Evolutionary conservation across 2,113 vertebrate species (phyloP).

Genomic region (Amphiprion ocellaris): DNA sequence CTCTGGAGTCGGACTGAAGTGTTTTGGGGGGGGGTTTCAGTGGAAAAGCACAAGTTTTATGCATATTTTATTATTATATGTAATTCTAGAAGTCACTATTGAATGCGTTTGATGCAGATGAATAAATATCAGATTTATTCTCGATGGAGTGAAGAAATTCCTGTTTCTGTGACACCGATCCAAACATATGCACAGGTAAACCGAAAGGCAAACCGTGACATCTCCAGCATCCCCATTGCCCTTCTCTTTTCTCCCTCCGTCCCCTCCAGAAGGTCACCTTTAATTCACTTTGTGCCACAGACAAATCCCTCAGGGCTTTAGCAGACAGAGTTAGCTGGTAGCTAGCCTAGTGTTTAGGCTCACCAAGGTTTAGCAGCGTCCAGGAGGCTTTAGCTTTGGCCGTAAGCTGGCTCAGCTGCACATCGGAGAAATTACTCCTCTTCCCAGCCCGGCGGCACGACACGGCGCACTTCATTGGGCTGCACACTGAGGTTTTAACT

Average conservation of each 20-base stretch:
- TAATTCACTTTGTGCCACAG: constrained; percentile 81
- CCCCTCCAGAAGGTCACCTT: constrained; percentile 75
- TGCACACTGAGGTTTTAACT: constrained; percentile 75
- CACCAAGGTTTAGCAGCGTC: constrained; percentile 75
- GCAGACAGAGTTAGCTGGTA: constrained; percentile 76
- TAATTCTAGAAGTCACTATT: background rate
- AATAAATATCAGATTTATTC: background rate
- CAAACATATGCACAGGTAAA: constrained; percentile 14
- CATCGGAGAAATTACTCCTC: constrained; percentile 84
- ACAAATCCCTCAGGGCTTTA: constrained; percentile 77
- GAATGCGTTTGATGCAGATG: background rate
- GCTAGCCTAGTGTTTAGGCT: constrained; percentile 75
- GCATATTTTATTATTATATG: background rate
- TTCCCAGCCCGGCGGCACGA: constrained; percentile 59
- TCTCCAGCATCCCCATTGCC: constrained; percentile 36
- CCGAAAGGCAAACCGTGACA: constrained; percentile 28
- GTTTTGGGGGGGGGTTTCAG: too few relatives aligned
- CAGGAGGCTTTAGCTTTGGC: constrained; percentile 82
- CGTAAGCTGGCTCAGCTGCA: constrained; percentile 84
- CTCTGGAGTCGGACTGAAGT: too few relatives aligned
- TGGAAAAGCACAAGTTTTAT: too few relatives aligned
- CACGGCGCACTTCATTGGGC: constrained; percentile 58
- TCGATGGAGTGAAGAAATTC: background rate
- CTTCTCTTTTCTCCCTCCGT: constrained; percentile 36
- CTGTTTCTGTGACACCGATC: background rate